Percentiles rank a stretch among this genome's conserved stretches.
These are phyloP conservation scores for Mythimna loreyi DNA, from an alignment of 2,888 invertebrate species.

Conservation along the genomic window DNA sequence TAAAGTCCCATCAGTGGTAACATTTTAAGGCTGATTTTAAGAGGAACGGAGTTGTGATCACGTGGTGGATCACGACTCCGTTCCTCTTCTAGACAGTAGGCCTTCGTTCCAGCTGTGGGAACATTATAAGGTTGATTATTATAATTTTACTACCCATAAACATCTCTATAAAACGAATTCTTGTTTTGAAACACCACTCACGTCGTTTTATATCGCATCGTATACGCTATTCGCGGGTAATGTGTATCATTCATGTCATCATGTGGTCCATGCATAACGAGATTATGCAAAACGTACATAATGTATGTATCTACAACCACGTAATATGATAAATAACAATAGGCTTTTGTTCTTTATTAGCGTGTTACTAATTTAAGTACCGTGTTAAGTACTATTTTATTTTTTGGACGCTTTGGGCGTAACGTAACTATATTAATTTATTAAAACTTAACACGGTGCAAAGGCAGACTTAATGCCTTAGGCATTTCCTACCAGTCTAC, in stretches of 20 bases:
- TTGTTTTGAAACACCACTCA: conserved; percentile 26
- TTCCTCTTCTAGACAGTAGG: too few species aligned
- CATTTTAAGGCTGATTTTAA: too few species aligned
- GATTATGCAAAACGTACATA: conserved; percentile 21
- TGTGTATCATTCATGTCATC: conserved; percentile 23
- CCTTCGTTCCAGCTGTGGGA: neutral
- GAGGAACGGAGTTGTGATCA: too few species aligned
- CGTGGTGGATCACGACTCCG: too few species aligned
- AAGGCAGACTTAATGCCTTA: too few species aligned
- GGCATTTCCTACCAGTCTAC: too few species aligned
- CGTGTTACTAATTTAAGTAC: neutral
- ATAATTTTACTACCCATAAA: neutral
- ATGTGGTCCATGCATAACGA: conserved; percentile 25
- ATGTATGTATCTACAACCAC: neutral
- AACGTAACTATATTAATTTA: too few species aligned
- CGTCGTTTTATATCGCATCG: conserved; percentile 13
- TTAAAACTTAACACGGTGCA: too few species aligned
- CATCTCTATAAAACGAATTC: conserved; percentile 20
- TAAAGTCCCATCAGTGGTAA: too few species aligned
- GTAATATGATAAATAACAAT: conserved; percentile 9
- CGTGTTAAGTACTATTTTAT: too few species aligned
- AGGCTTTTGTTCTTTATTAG: neutral
- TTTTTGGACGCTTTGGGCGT: too few species aligned
- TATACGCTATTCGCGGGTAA: conserved; percentile 14
- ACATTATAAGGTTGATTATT: neutral